phyloP scores from a whole-genome alignment of 2,797 vertebrate species.

The Oryzias sinensis region DNA sequence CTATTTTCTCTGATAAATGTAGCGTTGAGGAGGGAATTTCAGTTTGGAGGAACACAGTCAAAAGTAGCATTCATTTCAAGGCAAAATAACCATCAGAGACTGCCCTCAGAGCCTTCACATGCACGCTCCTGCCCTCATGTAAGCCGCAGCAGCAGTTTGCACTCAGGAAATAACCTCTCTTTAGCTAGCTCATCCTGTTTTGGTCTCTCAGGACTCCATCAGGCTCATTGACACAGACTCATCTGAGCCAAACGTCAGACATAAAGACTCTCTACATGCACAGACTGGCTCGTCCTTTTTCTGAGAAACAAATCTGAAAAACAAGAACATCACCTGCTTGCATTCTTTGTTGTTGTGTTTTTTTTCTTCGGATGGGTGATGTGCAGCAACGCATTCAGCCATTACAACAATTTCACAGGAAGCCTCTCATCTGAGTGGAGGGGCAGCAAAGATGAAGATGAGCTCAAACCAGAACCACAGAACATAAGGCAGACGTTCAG shows the following conservation, averaged over 20 bases:
- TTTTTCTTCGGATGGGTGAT: constrained; percentile 6
- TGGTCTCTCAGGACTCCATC: constrained; percentile 5
- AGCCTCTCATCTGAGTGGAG: constrained; percentile 34
- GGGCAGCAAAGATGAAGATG: constrained; percentile 6
- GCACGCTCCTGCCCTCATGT: too few relatives aligned
- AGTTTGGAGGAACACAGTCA: too few relatives aligned
- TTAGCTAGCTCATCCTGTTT: constrained; percentile 41
- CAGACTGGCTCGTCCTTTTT: constrained; percentile 17
- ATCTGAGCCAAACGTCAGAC: not conserved
- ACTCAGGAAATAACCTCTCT: constrained; percentile 38
- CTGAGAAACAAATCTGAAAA: not conserved
- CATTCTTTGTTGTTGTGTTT: not conserved
- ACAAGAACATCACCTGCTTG: not conserved
- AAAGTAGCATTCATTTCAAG: too few relatives aligned
- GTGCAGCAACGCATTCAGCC: constrained; percentile 27
- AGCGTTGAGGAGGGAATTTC: too few relatives aligned
- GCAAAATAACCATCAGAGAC: too few relatives aligned
- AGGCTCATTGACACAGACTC: constrained; percentile 5
- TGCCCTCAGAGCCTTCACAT: too few relatives aligned
- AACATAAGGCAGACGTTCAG: not conserved
- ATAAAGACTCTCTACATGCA: constrained; percentile 29
- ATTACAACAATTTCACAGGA: constrained; percentile 51
- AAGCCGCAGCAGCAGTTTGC: too few relatives aligned
- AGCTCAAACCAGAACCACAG: not conserved
- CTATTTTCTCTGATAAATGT: too few relatives aligned